Evolutionary conservation across 1,140 invertebrate species (phyloP).

Genomic region (Eufriesea mexicana): DNA sequence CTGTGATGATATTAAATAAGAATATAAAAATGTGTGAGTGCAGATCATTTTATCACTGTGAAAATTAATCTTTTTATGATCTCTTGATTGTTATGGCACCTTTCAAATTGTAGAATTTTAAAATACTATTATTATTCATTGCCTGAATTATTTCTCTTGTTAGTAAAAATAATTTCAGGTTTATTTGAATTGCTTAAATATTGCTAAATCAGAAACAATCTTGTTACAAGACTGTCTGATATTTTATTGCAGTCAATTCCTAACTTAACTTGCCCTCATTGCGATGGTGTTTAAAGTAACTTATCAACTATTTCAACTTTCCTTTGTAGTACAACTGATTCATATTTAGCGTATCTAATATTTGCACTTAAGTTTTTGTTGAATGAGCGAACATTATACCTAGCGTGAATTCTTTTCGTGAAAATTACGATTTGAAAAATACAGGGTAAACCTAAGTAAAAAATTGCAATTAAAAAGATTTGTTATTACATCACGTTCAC

Average conservation of each 20-base stretch:
- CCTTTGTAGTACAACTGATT: neutral
- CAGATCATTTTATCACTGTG: neutral
- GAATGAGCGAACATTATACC: neutral
- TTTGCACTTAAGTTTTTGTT: neutral
- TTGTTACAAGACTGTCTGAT: neutral
- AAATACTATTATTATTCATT: neutral
- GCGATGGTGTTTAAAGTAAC: neutral
- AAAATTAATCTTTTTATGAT: neutral
- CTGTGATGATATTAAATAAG: neutral
- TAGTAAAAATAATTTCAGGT: neutral
- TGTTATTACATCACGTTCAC: neutral
- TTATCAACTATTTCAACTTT: neutral
- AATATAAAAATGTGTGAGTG: neutral
- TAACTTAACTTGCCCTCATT: neutral
- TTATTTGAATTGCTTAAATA: neutral
- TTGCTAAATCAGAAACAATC: neutral
- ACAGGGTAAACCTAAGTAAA: neutral
- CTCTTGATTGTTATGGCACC: constrained; percentile 30
- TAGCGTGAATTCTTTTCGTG: neutral
- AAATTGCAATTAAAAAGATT: neutral
- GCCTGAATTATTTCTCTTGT: no score
- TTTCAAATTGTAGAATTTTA: neutral
- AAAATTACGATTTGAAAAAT: neutral
- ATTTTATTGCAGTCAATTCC: neutral
- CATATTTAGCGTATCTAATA: neutral